Conservation (phyloP, 2,113 vertebrate genomes). For the Pelecanus crispus region DNA sequence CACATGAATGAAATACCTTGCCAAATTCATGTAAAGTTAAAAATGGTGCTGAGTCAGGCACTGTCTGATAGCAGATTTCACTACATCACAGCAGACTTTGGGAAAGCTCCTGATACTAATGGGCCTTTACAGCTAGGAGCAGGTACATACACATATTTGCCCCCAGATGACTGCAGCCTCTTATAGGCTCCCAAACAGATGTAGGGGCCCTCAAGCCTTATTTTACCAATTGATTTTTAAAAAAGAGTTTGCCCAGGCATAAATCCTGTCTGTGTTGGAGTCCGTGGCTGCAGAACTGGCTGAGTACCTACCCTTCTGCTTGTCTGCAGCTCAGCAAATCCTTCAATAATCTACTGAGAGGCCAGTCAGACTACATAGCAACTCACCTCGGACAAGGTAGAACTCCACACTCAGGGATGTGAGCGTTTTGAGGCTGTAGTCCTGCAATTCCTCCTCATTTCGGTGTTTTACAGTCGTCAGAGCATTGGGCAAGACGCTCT, state of each 20-base stretch:
- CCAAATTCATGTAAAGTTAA: neutral
- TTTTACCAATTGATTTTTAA: neutral
- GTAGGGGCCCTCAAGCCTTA: neutral
- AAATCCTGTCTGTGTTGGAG: neutral
- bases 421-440: neutral
- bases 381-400: fast-evolving
- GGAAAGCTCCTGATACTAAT: neutral
- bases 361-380: neutral
- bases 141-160: neutral
- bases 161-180: neutral
- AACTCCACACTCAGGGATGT: neutral
- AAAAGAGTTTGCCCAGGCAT: neutral
- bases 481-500: neutral
- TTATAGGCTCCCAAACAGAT: neutral
- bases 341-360: neutral
- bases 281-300: neutral
- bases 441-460: neutral
- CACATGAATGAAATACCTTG: neutral
- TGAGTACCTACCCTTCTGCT: neutral
- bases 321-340: neutral
- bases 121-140: neutral
- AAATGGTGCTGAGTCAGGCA: neutral
- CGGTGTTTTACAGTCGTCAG: neutral
- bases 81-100: neutral
- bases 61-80: neutral